phyloP scores from a whole-genome alignment of 2,113 vertebrate genomes.

The Brienomyrus longianalis region DNA sequence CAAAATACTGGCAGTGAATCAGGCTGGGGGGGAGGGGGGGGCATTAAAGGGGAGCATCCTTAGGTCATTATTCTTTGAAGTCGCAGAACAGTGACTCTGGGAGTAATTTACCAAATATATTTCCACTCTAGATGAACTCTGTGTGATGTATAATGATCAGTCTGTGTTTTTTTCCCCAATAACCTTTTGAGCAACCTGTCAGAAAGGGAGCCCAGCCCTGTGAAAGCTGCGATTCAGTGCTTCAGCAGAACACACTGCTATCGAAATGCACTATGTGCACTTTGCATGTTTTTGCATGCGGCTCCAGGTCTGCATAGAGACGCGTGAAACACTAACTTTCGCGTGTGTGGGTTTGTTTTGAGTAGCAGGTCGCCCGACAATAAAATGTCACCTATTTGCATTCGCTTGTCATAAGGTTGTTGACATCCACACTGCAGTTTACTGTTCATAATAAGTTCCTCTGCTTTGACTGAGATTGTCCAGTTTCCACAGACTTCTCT shows the following conservation, averaged over 20 bases:
- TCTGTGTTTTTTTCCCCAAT: background rate
- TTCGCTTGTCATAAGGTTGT: constrained; percentile 42
- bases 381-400: constrained; percentile 48
- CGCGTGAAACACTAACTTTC: constrained; percentile 27
- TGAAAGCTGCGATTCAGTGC: background rate
- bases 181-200: background rate
- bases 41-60: background rate
- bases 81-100: background rate
- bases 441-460: constrained; percentile 12
- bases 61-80: background rate
- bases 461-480: constrained; percentile 32
- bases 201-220: background rate
- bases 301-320: constrained; percentile 17
- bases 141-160: background rate
- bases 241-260: background rate
- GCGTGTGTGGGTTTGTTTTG: constrained; percentile 29
- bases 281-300: constrained; percentile 8
- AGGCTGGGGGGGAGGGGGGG: background rate
- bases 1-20: background rate
- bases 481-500: constrained; percentile 41
- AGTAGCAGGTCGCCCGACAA: constrained; percentile 47
- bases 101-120: background rate
- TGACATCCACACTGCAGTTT: constrained; percentile 15
- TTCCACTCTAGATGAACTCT: background rate
- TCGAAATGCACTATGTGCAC: background rate